Percentiles rank a stretch among this genome's conserved stretches.
Conservation (phyloP, 2,797 vertebrate species). For the Austrolebias charrua region DNA sequence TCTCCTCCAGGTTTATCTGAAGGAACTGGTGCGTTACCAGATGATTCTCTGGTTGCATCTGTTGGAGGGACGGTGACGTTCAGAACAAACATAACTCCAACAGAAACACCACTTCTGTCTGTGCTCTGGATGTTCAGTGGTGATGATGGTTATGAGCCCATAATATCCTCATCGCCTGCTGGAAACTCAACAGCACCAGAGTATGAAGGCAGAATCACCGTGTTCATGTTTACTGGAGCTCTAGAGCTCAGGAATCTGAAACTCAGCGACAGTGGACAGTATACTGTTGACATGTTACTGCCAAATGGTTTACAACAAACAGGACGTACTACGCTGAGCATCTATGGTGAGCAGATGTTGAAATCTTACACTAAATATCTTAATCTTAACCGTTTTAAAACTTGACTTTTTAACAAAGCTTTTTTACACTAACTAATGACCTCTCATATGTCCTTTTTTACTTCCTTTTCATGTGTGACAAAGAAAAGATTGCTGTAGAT, state of each 20-base stretch:
- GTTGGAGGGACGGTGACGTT: conserved; percentile 33
- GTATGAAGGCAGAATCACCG: background rate
- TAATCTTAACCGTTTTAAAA: too few species aligned
- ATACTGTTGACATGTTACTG: background rate
- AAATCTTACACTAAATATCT: background rate
- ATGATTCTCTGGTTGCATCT: background rate
- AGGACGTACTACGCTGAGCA: background rate
- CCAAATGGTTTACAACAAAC: fast-evolving
- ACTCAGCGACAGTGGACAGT: background rate
- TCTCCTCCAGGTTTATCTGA: conserved; percentile 41
- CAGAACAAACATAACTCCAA: background rate
- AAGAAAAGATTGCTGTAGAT: too few species aligned
- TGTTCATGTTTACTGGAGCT: conserved; percentile 3
- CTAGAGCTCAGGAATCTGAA: background rate
- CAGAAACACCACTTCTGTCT: fast-evolving
- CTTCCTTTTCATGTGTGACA: too few species aligned
- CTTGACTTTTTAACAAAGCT: too few species aligned
- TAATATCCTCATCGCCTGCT: background rate
- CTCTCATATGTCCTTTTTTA: too few species aligned
- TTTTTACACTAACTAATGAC: too few species aligned
- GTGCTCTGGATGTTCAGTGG: background rate
- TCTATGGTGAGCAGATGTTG: background rate
- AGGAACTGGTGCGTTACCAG: conserved; percentile 17
- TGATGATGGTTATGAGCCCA: fast-evolving
- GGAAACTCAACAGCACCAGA: fast-evolving